Conservation (phyloP, 2,888 invertebrate species). For the Theristus sp. region DNA sequence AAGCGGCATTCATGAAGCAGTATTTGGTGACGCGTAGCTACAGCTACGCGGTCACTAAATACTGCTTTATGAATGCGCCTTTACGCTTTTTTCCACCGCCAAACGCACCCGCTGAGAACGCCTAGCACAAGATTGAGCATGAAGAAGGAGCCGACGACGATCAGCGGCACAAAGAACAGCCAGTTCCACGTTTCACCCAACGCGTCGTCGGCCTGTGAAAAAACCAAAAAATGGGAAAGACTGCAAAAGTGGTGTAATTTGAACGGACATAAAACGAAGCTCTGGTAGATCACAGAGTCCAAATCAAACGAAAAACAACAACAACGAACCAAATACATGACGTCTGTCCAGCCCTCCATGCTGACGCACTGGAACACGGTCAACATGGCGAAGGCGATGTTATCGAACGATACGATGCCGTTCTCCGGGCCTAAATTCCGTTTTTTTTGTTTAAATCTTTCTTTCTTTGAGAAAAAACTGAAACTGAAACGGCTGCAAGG, state of each 20-base stretch:
- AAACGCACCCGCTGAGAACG: slow-evolving; percentile 96
- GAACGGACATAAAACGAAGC: neutral
- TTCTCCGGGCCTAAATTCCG: slow-evolving; percentile 73
- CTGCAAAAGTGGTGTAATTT: neutral
- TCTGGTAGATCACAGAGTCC: too few relatives aligned
- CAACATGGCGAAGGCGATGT: slow-evolving; percentile 98
- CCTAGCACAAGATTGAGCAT: slow-evolving; percentile 99
- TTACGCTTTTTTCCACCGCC: neutral
- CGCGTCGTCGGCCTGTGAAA: slow-evolving; percentile 82
- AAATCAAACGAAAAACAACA: too few relatives aligned
- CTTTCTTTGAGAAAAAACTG: too few relatives aligned
- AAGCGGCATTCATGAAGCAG: too few relatives aligned
- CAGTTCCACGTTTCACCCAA: slow-evolving; percentile 91
- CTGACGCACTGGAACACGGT: slow-evolving; percentile 99
- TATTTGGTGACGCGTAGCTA: too few relatives aligned
- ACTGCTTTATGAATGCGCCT: too few relatives aligned
- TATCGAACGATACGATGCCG: slow-evolving; percentile 96
- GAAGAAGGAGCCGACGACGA: slow-evolving; percentile 99
- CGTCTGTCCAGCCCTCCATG: slow-evolving; percentile 98
- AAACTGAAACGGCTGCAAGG: too few relatives aligned
- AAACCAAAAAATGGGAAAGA: neutral
- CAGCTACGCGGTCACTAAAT: too few relatives aligned
- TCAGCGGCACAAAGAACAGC: slow-evolving; percentile 99
- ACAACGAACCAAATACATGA: slow-evolving; percentile 85
- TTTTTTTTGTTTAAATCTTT: too few relatives aligned